Evolutionary conservation across 2,113 vertebrate species (phyloP).

Genomic region (Aegypius monachus): DNA sequence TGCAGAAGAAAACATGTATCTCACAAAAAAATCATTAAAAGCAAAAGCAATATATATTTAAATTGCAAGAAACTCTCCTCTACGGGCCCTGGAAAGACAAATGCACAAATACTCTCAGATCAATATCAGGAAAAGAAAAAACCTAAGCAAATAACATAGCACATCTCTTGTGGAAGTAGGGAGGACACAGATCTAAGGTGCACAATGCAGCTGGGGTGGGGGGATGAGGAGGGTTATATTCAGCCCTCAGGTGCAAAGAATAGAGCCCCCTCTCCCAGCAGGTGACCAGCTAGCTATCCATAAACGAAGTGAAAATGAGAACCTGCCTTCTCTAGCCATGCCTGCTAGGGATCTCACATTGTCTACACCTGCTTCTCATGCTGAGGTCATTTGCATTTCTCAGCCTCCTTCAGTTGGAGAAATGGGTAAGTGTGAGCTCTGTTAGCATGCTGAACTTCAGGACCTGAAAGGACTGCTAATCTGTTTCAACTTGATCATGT

Average conservation of each 20-base stretch:
- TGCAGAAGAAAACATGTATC: not conserved
- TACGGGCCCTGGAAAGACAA: not conserved
- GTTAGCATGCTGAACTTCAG: not conserved
- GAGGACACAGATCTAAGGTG: not conserved
- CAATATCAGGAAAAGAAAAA: not conserved
- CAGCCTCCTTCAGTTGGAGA: not conserved
- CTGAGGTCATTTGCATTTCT: not conserved
- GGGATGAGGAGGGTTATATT: not conserved
- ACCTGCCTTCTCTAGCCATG: not conserved
- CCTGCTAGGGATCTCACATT: not conserved
- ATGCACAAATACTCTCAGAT: not conserved
- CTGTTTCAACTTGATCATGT: fast-evolving
- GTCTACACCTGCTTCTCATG: not conserved
- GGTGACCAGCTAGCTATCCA: not conserved
- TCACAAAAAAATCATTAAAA: not conserved
- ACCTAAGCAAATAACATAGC: not conserved
- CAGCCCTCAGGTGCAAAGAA: not conserved
- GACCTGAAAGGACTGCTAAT: not conserved
- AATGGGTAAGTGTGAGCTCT: not conserved
- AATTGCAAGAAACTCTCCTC: not conserved
- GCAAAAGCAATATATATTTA: constrained; percentile 13
- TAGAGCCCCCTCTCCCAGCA: not conserved
- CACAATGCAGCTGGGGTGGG: not conserved
- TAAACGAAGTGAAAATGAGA: not conserved
- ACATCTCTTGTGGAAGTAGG: not conserved